Conservation (phyloP, 2,888 invertebrate genomes). For the Agrotis puta region DNA sequence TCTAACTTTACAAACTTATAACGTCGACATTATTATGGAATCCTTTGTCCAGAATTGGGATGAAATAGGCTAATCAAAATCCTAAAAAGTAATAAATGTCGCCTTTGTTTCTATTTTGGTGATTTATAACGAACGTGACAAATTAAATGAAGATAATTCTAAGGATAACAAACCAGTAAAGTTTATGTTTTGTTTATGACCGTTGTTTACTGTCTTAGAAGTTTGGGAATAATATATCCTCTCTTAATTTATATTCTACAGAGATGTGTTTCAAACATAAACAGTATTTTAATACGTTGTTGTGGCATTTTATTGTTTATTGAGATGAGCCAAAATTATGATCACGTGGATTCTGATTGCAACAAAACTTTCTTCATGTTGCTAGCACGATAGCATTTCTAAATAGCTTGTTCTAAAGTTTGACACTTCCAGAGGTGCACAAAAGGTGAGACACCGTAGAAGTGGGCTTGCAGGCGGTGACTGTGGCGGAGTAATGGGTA, state of each 20-base stretch:
- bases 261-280: background rate
- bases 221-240: conserved; percentile 7
- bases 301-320: background rate
- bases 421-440: no score
- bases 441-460: no score
- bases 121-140: background rate
- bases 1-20: no score
- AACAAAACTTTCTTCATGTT: background rate
- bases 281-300: background rate
- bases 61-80: background rate
- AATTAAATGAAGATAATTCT: conserved; percentile 6
- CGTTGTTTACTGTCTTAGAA: background rate
- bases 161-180: conserved; percentile 5
- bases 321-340: background rate
- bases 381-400: background rate
- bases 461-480: no score
- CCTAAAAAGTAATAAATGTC: no score
- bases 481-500: no score
- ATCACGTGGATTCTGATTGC: no score
- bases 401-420: background rate
- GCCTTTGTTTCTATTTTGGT: conserved; percentile 4
- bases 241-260: conserved; percentile 9
- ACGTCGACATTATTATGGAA: no score
- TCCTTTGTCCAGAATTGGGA: background rate
- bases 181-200: background rate